These are phyloP conservation scores for Diploscapter pachys DNA, from an alignment of 1,140 invertebrate species.

Conservation along the genomic window DNA sequence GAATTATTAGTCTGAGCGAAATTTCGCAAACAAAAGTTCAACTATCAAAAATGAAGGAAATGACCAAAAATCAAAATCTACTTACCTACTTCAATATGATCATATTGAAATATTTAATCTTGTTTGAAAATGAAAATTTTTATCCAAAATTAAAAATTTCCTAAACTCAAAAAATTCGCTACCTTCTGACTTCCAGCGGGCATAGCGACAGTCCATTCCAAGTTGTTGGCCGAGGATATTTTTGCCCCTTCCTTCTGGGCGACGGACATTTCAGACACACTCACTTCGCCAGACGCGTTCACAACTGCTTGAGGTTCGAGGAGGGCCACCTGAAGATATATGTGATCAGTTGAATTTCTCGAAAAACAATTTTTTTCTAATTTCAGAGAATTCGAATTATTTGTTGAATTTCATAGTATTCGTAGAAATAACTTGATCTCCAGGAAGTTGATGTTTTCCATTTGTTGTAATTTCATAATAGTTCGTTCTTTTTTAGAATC, in stretches of 20 bases:
- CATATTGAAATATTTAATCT: too few relatives aligned
- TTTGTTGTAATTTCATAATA: constrained; percentile 33
- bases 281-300: constrained; percentile 27
- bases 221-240: constrained; percentile 57
- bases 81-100: too few relatives aligned
- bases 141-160: too few relatives aligned
- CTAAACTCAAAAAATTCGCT: too few relatives aligned
- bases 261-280: constrained; percentile 6
- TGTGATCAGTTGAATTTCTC: background rate
- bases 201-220: constrained; percentile 59
- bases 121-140: too few relatives aligned
- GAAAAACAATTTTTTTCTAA: too few relatives aligned
- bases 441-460: constrained; percentile 6
- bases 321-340: constrained; percentile 46
- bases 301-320: constrained; percentile 44
- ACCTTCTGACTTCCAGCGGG: background rate
- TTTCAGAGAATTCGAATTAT: too few relatives aligned
- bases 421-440: background rate
- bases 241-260: constrained; percentile 38
- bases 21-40: too few relatives aligned
- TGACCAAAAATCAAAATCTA: too few relatives aligned
- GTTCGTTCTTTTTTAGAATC: background rate
- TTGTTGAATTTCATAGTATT: background rate
- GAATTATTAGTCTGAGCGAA: too few relatives aligned
- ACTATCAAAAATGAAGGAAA: too few relatives aligned